Base-by-base conservation (phyloP, 2,888 invertebrate genomes). In the Hipparchia semele region DNA sequence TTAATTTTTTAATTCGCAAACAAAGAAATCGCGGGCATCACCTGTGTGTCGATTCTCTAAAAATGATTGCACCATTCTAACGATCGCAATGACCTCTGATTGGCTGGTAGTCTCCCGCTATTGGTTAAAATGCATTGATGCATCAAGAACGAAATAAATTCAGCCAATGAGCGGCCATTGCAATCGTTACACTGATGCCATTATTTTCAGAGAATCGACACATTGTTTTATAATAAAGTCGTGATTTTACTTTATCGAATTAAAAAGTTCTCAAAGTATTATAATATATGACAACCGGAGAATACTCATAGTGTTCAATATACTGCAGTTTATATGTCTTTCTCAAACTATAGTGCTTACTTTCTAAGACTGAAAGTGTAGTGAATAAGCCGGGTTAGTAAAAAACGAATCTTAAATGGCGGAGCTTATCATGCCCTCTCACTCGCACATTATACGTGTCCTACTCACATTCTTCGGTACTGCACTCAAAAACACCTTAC, bases 301-400 rank as follows among this genome's bases (percentile, higher is more conserved):
- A 73, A 75, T 75, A 73, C 70, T 76, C 72, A 76, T 64, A 10
- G 59, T 73, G 74, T 73, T 76, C 61, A 73, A 69, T 62, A 10
- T 66, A 72, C 23, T 71, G 61, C 68, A 74, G 54, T 65, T 56
- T 58, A 58, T 58, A 58, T 39, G 39, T 51, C 23, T 59, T 68
- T 68, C 49, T 51, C 51, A 58, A 65, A 51, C 51, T 62, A 3
- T 13, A 66, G 69, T 54, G 65, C 75, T 73, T 76, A 80, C 80
- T 79, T 79, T 81, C 79, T 70, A 81, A 81, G 82, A 81, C 81
- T 82, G 81, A 80, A 80, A 23, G 23, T 23, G 23, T 23, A 23
- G 80, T 79, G 76, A 75, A 75, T 49, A 49, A 49, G 49, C 49
- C 49, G 49, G 7, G 74, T 72, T 6, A 51, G 23, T 5, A 9